phyloP scores from a whole-genome alignment of 1,140 invertebrate species.

The Probaryconus sp. region DNA sequence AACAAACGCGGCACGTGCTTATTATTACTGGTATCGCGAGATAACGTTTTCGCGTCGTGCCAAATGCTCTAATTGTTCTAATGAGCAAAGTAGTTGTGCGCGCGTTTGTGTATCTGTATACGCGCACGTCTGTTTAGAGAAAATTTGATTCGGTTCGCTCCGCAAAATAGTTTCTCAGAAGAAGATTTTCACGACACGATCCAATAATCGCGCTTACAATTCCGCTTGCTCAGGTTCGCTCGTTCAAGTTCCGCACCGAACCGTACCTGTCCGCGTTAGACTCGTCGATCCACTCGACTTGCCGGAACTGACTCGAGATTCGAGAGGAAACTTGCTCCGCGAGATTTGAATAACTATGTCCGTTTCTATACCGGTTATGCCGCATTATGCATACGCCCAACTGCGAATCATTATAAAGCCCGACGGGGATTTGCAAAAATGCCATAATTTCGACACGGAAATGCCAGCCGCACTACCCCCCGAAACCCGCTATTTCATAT shows the following conservation, averaged over 20 bases:
- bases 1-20: constrained; percentile 35
- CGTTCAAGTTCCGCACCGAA: constrained; percentile 7
- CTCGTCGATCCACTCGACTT: constrained; percentile 34
- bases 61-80: constrained; percentile 42
- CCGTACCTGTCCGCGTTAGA: constrained; percentile 21
- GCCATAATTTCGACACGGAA: constrained; percentile 21
- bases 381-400: constrained; percentile 58
- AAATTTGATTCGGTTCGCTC: too few species aligned
- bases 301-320: constrained; percentile 41
- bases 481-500: too few species aligned
- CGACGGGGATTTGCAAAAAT: constrained; percentile 27
- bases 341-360: constrained; percentile 62
- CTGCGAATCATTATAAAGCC: constrained; percentile 42
- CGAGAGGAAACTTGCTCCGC: constrained; percentile 48
- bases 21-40: constrained; percentile 27
- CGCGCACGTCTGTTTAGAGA: not conserved
- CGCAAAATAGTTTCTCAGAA: constrained; percentile 16
- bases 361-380: constrained; percentile 33
- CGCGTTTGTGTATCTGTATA: constrained; percentile 4
- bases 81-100: constrained; percentile 37
- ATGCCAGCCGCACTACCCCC: too few species aligned
- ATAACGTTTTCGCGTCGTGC: constrained; percentile 18
- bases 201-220: constrained; percentile 45
- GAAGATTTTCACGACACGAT: constrained; percentile 42
- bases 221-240: constrained; percentile 1